Percentiles rank a stretch among this genome's conserved stretches.
Conservation (phyloP, 2,797 vertebrate genomes). For the Malacoraja senta region DNA sequence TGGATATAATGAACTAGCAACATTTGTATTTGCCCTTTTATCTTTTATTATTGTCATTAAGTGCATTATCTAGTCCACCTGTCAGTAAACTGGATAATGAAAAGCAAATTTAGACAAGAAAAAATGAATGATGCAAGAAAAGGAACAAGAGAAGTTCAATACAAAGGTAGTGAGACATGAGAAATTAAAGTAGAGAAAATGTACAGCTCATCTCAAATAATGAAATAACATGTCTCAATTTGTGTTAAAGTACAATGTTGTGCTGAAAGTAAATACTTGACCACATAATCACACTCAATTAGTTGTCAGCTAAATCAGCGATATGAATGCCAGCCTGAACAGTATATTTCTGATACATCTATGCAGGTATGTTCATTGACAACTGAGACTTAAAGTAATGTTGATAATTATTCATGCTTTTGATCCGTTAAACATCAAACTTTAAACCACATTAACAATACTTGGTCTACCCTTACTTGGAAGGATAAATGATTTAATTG, state of each 20-base stretch:
- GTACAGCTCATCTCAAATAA: neutral
- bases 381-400: neutral
- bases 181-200: slow-evolving; percentile 22
- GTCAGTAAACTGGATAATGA: neutral
- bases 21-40: neutral
- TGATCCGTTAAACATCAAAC: neutral
- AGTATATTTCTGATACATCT: neutral
- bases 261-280: neutral
- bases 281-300: neutral
- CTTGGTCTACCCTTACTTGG: neutral
- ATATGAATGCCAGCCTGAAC: neutral
- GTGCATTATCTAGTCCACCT: neutral
- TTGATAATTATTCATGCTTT: neutral
- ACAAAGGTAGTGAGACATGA: slow-evolving; percentile 12
- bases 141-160: neutral
- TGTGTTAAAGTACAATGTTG: neutral
- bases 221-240: slow-evolving; percentile 22
- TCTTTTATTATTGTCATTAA: neutral
- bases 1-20: neutral
- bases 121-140: slow-evolving; percentile 18
- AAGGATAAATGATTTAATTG: neutral
- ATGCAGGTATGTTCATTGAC: neutral
- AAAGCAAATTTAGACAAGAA: neutral
- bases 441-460: slow-evolving; percentile 4
- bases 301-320: neutral